A percentile compares a stretch with the other conserved stretches of the same genome.
Conservation (phyloP, 2,888 invertebrate species). For the Ichneumon xanthorius region DNA sequence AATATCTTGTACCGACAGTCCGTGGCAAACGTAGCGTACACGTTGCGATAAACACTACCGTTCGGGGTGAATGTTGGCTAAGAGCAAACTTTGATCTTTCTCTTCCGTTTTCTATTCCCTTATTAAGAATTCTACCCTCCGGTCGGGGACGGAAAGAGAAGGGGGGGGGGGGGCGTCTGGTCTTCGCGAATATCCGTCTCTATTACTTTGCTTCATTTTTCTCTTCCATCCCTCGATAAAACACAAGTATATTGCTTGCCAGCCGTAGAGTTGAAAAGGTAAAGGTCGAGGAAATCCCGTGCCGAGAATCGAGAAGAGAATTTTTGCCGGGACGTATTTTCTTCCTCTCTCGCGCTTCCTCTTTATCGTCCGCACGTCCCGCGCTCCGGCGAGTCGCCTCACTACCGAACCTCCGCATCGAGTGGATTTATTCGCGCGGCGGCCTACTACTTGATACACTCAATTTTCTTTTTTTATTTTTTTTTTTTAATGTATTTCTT, state of each 20-base stretch:
- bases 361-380: background rate
- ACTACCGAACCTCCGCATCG: constrained; percentile 8
- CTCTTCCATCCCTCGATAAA: background rate
- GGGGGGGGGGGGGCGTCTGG: background rate
- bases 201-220: constrained; percentile 20
- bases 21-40: constrained; percentile 4
- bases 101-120: background rate
- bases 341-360: background rate
- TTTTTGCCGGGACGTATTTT: background rate
- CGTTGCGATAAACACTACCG: background rate
- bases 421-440: constrained; percentile 29
- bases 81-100: constrained; percentile 14
- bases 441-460: constrained; percentile 9
- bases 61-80: background rate
- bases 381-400: background rate
- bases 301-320: background rate
- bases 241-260: background rate
- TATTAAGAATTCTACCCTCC: background rate
- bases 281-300: constrained; percentile 8
- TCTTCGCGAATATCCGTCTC: background rate
- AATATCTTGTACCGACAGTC: constrained; percentile 5
- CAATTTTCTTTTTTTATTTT: background rate
- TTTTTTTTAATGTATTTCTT: background rate
- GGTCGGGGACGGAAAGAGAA: background rate
- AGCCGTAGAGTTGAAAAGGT: background rate